Evolutionary conservation across 2,113 vertebrate genomes (phyloP).

Genomic region (Pteruthius melanotis): DNA sequence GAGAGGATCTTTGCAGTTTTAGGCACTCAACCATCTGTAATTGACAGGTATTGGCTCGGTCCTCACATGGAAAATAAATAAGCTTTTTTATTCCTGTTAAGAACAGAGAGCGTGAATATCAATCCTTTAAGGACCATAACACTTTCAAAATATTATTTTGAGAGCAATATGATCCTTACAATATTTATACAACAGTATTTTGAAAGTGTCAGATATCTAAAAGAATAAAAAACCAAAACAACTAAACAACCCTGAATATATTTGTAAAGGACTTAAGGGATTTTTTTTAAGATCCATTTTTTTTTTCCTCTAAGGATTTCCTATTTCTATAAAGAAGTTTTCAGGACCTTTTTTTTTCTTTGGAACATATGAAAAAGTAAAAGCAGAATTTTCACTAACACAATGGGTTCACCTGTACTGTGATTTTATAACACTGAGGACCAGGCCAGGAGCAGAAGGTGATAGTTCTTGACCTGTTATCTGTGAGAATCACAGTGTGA

Average conservation of each 20-base stretch:
- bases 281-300: not conserved
- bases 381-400: not conserved
- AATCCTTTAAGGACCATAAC: not conserved
- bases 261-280: not conserved
- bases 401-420: not conserved
- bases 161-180: not conserved
- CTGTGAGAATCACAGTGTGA: not conserved
- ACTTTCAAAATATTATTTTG: not conserved
- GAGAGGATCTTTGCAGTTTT: not conserved
- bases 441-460: not conserved
- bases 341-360: not conserved
- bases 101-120: not conserved
- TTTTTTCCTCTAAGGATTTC: not conserved
- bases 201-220: not conserved
- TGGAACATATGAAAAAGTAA: not conserved
- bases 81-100: not conserved
- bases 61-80: not conserved
- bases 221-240: not conserved
- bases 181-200: not conserved
- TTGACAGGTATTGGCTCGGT: not conserved
- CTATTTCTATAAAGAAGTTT: not conserved
- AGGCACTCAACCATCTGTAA: not conserved
- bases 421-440: not conserved
- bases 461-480: not conserved
- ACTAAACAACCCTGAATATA: not conserved